Evolutionary conservation across 1,140 invertebrate species (phyloP).

Genomic region (Bombus confusus): DNA sequence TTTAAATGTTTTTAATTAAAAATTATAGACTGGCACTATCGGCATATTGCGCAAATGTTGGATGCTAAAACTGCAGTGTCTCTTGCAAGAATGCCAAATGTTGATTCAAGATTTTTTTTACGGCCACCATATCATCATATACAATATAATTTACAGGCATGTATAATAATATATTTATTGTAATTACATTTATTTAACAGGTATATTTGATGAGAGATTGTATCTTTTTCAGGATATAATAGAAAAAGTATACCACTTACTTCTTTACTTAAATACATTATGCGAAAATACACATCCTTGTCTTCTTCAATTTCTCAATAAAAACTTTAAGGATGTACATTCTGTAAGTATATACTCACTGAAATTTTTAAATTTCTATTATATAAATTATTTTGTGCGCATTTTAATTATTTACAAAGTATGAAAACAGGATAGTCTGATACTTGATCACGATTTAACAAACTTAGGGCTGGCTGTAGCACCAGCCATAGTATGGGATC

Average conservation of each 20-base stretch:
- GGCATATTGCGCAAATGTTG: conserved; percentile 86
- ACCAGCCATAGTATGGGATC: conserved; percentile 82
- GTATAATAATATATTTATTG: conserved; percentile 61
- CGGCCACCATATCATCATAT: conserved; percentile 84
- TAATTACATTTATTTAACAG: not conserved
- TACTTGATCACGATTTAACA: conserved; percentile 85
- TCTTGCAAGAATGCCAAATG: conserved; percentile 84
- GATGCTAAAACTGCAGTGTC: conserved; percentile 86
- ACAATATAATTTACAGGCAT: conserved; percentile 79
- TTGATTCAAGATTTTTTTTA: conserved; percentile 85
- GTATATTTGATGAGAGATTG: conserved; percentile 12
- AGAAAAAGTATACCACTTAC: conserved; percentile 83
- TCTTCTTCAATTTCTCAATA: conserved; percentile 86
- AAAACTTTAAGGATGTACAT: conserved; percentile 84
- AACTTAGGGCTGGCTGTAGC: conserved; percentile 80
- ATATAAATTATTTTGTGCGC: conserved; percentile 65
- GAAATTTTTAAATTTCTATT: not conserved
- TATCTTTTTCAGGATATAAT: conserved; percentile 74
- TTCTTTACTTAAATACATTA: conserved; percentile 81
- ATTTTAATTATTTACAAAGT: conserved; percentile 41
- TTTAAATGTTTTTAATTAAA: not conserved
- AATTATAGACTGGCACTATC: conserved; percentile 85
- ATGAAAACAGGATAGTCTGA: conserved; percentile 81
- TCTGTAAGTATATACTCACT: conserved; percentile 70
- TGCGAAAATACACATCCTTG: conserved; percentile 84